Evolutionary conservation across 2,113 vertebrate genomes (phyloP).

Genomic region (Brachypteracias leptosomus): DNA sequence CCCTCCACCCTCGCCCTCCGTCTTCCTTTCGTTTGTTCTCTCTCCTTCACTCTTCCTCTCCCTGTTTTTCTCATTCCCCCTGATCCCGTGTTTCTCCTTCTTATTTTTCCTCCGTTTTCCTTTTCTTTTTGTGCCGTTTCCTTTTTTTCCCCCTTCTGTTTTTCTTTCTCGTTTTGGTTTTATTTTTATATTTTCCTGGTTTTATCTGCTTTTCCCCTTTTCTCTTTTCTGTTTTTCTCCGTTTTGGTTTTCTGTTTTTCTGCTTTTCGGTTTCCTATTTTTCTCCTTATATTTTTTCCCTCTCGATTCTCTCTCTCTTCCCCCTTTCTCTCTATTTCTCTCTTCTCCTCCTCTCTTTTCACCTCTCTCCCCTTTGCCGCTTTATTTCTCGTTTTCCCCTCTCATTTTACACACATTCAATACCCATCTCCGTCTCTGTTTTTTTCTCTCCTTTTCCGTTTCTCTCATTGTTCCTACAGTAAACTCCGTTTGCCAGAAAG

Average conservation of each 20-base stretch:
- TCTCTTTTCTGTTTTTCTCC: too few species aligned
- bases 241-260: not conserved
- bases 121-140: too few species aligned
- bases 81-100: too few species aligned
- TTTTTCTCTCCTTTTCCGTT: not conserved
- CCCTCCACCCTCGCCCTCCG: too few species aligned
- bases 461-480: not conserved
- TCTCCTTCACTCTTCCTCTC: too few species aligned
- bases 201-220: too few species aligned
- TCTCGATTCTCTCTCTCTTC: not conserved
- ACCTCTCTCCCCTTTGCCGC: not conserved
- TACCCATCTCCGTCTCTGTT: not conserved
- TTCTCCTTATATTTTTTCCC: fast-evolving
- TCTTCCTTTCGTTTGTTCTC: too few species aligned
- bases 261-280: too few species aligned
- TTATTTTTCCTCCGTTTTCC: too few species aligned
- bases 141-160: not conserved
- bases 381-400: not conserved
- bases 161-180: not conserved
- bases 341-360: not conserved
- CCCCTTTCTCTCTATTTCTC: too few species aligned
- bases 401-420: not conserved
- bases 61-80: not conserved
- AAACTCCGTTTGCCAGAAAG: not conserved
- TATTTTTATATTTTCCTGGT: too few species aligned